Evolutionary conservation across 1,140 invertebrate species (phyloP), one percentile per base, ranked within the genome.

Genomic region (Ridgeia piscesae): DNA sequence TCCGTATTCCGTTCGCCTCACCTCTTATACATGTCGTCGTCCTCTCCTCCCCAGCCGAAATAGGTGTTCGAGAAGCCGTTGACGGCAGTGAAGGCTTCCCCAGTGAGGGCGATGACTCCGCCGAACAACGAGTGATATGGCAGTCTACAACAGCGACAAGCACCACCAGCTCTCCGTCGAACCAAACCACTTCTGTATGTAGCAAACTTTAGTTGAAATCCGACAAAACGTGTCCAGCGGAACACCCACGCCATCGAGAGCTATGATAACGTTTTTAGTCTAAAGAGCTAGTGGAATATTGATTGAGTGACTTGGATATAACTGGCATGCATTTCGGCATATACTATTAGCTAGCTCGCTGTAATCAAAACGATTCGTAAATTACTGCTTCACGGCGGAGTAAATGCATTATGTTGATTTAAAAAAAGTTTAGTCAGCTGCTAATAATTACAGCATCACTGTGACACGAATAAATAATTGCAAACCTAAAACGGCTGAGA

Each of bases 1-100:
- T 27, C 58, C 48, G 58, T 9, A 42, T 77, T 77, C 58, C 11
- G 11, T 27, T 77, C 27, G 58, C 58, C 91, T 58, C 91, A 92
- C 93, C 92, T 92, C 8, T 93, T 92, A 48, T 92, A 93, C 33
- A 93, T 50, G 91, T 94, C 93, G 91, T 94, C 93, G 88, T 94
- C 94, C 92, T 94, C 94, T 34, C 94, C 93, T 33, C 94, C 94
- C 94, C 94, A 94, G 77, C 94, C 94, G 33, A 93, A 94, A 91
- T 92, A 94, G 11, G 21, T 77, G 88, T 93, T 94, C 1, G 93
- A 92, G 88, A 93, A 93, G 33, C 93, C 93, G 92, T 94, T 94
- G 34, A 93, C 90, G 33, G 34, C n/a, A n/a, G 33, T 27, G 34
- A 93, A 93, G n/a, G 91, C 88, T 31, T 92, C 33, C 14, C 48